Conservation (phyloP, 2,113 vertebrate species). For the Struthidea cinerea region DNA sequence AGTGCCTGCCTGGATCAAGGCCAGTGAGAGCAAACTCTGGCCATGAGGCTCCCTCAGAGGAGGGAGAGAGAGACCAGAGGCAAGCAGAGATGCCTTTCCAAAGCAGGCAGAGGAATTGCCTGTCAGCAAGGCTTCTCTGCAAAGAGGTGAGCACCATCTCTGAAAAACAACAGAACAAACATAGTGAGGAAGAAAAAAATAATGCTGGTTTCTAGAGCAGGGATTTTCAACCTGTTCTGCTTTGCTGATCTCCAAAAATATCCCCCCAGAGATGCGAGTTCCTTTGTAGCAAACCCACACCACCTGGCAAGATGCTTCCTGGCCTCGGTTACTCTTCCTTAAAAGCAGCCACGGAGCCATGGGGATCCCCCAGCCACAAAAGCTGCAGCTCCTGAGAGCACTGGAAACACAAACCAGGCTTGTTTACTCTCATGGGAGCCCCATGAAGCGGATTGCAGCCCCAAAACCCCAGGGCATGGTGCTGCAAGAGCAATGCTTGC, state of each 20-base stretch:
- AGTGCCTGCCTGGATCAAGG: slow-evolving; percentile 28
- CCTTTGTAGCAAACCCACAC: neutral
- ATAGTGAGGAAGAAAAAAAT: neutral
- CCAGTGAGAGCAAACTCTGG: slow-evolving; percentile 11
- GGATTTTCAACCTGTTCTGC: slow-evolving; percentile 16
- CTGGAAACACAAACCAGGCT: neutral
- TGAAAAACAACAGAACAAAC: neutral
- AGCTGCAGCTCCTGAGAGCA: neutral
- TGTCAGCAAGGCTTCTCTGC: neutral
- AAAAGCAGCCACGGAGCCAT: neutral
- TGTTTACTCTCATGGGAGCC: neutral
- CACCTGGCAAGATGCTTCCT: neutral
- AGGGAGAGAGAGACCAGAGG: neutral
- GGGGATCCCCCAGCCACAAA: neutral
- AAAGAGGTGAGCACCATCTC: neutral
- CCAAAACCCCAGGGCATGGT: neutral
- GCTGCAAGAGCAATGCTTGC: neutral
- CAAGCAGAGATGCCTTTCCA: neutral
- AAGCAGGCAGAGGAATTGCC: neutral
- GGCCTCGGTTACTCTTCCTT: neutral
- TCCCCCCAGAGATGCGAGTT: neutral
- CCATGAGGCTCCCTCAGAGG: neutral
- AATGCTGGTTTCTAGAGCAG: neutral
- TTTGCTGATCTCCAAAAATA: slow-evolving; percentile 10
- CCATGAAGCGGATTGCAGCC: neutral